Conservation (phyloP, 2,888 invertebrate species). For the Meandrusa payeni region DNA sequence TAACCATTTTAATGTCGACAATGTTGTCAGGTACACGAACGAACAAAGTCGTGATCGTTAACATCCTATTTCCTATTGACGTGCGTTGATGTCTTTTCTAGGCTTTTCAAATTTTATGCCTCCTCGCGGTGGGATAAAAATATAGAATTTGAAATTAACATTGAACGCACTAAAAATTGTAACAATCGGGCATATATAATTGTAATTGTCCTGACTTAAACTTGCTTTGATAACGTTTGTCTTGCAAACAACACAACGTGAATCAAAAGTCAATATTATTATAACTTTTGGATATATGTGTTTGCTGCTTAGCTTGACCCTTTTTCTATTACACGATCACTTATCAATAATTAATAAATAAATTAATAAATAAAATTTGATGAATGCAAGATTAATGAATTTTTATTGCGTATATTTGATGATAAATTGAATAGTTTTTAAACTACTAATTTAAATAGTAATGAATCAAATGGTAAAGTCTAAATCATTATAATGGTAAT, state of each 20-base stretch:
- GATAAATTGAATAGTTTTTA: no score
- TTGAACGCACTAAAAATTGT: conserved; percentile 7
- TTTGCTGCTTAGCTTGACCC: conserved; percentile 1
- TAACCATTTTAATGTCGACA: conserved; percentile 14
- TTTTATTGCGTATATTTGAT: no score
- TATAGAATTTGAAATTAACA: not conserved
- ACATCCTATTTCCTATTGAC: conserved; percentile 24
- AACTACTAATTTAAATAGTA: no score
- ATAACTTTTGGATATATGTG: conserved; percentile 8
- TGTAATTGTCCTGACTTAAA: conserved; percentile 1
- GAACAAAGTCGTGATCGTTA: not conserved
- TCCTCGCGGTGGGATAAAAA: not conserved
- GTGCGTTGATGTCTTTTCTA: conserved; percentile 74
- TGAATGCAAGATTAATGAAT: no score
- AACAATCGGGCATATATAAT: conserved; percentile 6
- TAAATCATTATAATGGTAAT: no score
- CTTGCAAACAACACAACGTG: conserved; percentile 14
- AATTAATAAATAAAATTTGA: no score
- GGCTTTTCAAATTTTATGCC: conserved; percentile 29
- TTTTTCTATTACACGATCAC: conserved; percentile 1
- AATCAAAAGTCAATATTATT: conserved; percentile 22
- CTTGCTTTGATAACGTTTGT: conserved; percentile 10
- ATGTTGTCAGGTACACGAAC: conserved; percentile 1
- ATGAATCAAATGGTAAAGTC: no score
- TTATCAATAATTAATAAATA: no score